Evolutionary conservation across 2,797 vertebrate species (phyloP), one percentile per base, ranked within the genome.

Genomic region (Avahi laniger): DNA sequence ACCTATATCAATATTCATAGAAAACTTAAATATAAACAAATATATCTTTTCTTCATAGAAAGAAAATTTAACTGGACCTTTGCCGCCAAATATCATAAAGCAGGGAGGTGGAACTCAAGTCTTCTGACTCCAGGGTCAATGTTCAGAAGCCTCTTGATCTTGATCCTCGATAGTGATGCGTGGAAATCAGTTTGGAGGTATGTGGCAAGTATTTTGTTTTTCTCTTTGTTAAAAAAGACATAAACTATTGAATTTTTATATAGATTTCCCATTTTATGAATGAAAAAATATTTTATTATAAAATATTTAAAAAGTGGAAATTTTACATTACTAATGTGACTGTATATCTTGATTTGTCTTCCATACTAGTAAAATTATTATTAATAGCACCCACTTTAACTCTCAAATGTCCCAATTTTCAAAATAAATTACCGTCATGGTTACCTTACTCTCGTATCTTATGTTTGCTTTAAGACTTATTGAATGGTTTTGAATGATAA

Each of bases 11-110:
- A 38, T 52, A 92, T 46, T 65, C 69, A 90, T 72, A 81, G 30
- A 87, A 17, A 90, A 82, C 24, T 81, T 72, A 90, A 94, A 87
- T 86, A 59, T 43, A 20, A 87, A 18, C 24, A 95, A 75, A 86
- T 63, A 43, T 43, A 3, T 24, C 18, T 69, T 33, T 73, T 57
- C 54, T 81, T 72, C 12, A 69, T 3, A 43, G 30, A 33, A 91
- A 33, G 15, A 89, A 94, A 48, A 48, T 72, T 81, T 82, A 95
- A 92, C 28, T 52, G 81, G 30, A 46, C 3, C 5, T 67, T 61
- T 83, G 30, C 35, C 54, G 10, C 22, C 17, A 86, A 86, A 75
- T 48, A 73, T 15, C 3, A 65, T 43, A 91, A 83, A 72, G 38
- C 20, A 33, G 4, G 1, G 2, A 63, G 2, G 70, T 57, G 14